A percentile compares a stretch with the other conserved stretches of the same genome.
Evolutionary conservation across 1,140 invertebrate species (phyloP).

Genomic region (Brachionus koreanus): DNA sequence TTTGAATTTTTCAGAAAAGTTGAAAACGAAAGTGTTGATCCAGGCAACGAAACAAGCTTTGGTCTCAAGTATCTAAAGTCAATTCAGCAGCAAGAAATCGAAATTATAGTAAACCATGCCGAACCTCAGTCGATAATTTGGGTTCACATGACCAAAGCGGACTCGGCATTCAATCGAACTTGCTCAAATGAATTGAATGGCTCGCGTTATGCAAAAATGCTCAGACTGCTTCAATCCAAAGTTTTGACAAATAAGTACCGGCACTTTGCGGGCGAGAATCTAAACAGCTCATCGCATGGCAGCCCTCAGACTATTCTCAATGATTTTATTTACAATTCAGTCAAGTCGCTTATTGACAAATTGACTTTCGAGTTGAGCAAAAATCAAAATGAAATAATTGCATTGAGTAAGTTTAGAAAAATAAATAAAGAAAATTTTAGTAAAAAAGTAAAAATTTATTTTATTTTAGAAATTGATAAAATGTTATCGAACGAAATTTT

Average conservation of each 20-base stretch:
- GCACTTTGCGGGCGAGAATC: not conserved
- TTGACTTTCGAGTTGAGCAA: slow-evolving; percentile 1
- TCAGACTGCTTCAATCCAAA: slow-evolving; percentile 23
- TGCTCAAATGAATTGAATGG: slow-evolving; percentile 1
- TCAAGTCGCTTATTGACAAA: slow-evolving; percentile 21
- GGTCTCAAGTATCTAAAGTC: slow-evolving; percentile 24
- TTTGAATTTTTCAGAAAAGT: not conserved
- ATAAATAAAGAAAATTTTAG: not conserved
- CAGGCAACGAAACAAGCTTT: not conserved
- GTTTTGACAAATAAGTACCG: slow-evolving; percentile 30
- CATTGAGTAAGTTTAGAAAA: not conserved
- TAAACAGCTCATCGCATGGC: not conserved
- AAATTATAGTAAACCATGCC: not conserved
- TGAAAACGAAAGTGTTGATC: not conserved
- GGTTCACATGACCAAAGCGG: slow-evolving; percentile 4
- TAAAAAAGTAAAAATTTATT: not conserved
- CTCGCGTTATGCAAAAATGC: not conserved
- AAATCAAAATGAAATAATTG: not conserved
- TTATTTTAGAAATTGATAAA: slow-evolving; percentile 39
- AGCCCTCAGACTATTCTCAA: not conserved
- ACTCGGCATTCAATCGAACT: not conserved
- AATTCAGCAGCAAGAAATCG: slow-evolving; percentile 36
- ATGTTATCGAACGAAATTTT: slow-evolving; percentile 8
- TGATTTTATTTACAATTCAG: slow-evolving; percentile 25
- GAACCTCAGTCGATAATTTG: slow-evolving; percentile 35